These are phyloP conservation scores for Cyaniris semiargus DNA, from an alignment of 2,888 invertebrate species.

Conservation along the genomic window DNA sequence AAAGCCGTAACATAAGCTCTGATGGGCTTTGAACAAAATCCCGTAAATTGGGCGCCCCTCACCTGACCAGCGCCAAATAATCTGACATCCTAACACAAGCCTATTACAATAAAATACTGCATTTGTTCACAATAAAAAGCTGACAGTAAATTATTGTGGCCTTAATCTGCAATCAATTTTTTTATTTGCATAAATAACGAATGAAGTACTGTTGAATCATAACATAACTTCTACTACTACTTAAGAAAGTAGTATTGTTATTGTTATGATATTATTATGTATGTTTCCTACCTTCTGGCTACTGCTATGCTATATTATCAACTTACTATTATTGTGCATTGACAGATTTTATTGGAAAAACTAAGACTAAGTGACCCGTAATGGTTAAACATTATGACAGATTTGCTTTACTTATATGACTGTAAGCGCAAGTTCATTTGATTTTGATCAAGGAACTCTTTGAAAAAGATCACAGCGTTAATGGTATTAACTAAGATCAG, in stretches of 20 bases:
- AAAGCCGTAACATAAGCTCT: conserved; percentile 50
- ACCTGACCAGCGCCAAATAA: conserved; percentile 54
- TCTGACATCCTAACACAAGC: conserved; percentile 42
- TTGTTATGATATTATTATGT: too few relatives aligned
- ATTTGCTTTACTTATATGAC: not conserved
- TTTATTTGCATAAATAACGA: not conserved
- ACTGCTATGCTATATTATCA: too few relatives aligned
- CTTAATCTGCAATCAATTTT: too few relatives aligned
- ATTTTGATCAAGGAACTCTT: not conserved
- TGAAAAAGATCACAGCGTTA: conserved; percentile 43
- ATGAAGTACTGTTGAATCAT: too few relatives aligned
- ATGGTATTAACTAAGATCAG: conserved; percentile 45
- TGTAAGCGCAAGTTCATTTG: too few relatives aligned
- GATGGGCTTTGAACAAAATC: conserved; percentile 51
- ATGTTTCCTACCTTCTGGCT: too few relatives aligned
- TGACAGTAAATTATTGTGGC: not conserved
- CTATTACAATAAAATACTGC: conserved; percentile 25
- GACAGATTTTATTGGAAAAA: too few relatives aligned
- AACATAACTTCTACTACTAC: too few relatives aligned
- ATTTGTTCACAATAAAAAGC: not conserved
- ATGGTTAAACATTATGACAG: too few relatives aligned
- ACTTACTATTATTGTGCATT: too few relatives aligned
- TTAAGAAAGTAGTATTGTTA: too few relatives aligned
- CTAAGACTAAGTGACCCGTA: too few relatives aligned
- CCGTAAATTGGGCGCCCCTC: conserved; percentile 60